Conservation (phyloP, 2,113 vertebrate species). For the Lichenostomus cassidix region DNA sequence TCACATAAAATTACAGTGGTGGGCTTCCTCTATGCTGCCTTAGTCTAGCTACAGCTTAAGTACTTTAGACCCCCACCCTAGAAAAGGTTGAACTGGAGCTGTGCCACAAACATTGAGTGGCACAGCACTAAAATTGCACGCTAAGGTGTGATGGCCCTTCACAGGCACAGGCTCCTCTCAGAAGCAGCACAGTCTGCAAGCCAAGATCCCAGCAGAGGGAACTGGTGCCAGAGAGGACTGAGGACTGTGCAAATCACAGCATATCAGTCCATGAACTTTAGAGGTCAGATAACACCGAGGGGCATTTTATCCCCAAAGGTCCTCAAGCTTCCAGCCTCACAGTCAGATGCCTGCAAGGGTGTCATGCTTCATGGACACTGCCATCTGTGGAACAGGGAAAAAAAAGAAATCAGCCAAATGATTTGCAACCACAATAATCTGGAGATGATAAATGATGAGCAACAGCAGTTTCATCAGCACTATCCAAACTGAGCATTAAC, state of each 20-base stretch:
- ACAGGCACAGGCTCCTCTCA: not conserved
- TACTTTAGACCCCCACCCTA: not conserved
- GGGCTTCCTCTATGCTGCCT: not conserved
- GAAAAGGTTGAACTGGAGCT: not conserved
- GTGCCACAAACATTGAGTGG: not conserved
- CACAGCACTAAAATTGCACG: not conserved
- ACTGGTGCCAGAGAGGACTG: rapidly evolving
- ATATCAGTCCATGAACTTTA: not conserved
- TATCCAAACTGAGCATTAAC: not conserved
- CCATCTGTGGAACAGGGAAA: not conserved
- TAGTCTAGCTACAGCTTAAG: not conserved
- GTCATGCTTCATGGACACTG: not conserved
- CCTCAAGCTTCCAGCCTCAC: not conserved
- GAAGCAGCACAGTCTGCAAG: not conserved
- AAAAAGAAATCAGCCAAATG: not conserved
- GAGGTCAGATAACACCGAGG: not conserved
- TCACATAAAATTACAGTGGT: not conserved
- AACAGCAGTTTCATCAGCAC: not conserved
- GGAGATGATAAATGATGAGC: not conserved
- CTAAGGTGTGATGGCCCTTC: not conserved
- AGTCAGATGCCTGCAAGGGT: not conserved
- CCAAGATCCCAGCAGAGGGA: not conserved
- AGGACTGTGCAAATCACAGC: not conserved
- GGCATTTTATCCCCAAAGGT: not conserved
- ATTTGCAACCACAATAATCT: not conserved